These are phyloP conservation scores for Mesocricetus auratus DNA, from an alignment of 2,113 vertebrate species.

Conservation along the genomic window DNA sequence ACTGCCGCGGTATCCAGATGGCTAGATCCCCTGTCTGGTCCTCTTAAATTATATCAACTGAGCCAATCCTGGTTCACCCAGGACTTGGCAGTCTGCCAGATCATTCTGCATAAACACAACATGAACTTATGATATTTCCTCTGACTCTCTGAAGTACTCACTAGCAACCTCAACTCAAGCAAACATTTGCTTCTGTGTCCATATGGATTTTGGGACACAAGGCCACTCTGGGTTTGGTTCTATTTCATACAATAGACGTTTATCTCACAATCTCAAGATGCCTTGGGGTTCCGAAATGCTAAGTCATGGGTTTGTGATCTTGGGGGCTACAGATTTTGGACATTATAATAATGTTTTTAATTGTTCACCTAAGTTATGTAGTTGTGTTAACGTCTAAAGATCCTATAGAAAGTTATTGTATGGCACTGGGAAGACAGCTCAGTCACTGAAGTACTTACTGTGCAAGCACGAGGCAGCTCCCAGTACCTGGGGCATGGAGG, in stretches of 20 bases:
- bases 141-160: not conserved
- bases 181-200: conserved; percentile 27
- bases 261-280: not conserved
- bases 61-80: not conserved
- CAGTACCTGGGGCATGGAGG: not conserved
- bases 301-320: not conserved
- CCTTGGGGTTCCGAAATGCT: not conserved
- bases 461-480: not conserved
- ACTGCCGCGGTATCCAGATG: not conserved
- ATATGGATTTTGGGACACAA: not conserved
- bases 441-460: not conserved
- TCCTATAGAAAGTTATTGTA: not conserved
- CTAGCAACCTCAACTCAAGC: not conserved
- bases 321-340: not conserved
- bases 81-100: not conserved
- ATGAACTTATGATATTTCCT: not conserved
- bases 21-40: not conserved
- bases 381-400: not conserved
- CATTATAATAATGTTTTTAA: not conserved
- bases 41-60: conserved; percentile 8
- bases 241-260: not conserved
- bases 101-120: not conserved
- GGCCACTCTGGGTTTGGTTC: not conserved
- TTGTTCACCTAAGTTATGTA: not conserved
- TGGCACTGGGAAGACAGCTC: not conserved